Percentiles rank a stretch among this genome's conserved stretches.
Evolutionary conservation across 2,888 invertebrate species (phyloP).

Genomic region (Spisula subtruncata): DNA sequence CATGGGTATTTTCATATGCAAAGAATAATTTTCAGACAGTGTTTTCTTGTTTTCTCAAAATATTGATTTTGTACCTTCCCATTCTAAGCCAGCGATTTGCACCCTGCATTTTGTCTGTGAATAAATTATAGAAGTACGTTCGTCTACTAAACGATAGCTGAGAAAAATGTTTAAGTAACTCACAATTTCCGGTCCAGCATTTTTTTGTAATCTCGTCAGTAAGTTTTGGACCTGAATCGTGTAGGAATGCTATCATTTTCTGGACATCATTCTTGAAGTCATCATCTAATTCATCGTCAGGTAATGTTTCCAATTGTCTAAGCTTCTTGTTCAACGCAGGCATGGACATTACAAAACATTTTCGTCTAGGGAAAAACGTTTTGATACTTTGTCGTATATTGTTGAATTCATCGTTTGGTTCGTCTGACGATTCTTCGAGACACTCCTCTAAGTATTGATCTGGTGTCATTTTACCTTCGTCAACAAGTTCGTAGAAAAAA

Average conservation of each 20-base stretch:
- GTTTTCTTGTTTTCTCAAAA: no score
- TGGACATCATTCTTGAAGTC: constrained; percentile 7
- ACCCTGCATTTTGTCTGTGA: no score
- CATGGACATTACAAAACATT: constrained; percentile 16
- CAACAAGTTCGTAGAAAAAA: neutral
- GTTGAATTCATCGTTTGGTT: neutral
- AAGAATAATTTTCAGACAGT: no score
- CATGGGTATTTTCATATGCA: no score
- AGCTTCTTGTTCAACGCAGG: neutral
- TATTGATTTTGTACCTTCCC: no score
- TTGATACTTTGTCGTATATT: constrained; percentile 14
- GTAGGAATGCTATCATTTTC: neutral
- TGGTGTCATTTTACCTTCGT: neutral
- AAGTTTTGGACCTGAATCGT: neutral
- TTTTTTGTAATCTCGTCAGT: constrained; percentile 16
- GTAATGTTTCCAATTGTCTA: neutral
- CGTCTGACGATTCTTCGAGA: neutral
- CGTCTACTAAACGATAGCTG: no score
- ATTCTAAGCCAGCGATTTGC: no score
- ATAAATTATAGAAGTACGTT: no score
- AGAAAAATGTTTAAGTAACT: neutral
- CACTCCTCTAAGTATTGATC: constrained; percentile 1
- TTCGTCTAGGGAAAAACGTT: constrained; percentile 27
- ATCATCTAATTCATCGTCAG: neutral
- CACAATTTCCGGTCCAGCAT: neutral